phyloP scores from a whole-genome alignment of 2,888 invertebrate species.

The Drosophila macrothrix region DNA sequence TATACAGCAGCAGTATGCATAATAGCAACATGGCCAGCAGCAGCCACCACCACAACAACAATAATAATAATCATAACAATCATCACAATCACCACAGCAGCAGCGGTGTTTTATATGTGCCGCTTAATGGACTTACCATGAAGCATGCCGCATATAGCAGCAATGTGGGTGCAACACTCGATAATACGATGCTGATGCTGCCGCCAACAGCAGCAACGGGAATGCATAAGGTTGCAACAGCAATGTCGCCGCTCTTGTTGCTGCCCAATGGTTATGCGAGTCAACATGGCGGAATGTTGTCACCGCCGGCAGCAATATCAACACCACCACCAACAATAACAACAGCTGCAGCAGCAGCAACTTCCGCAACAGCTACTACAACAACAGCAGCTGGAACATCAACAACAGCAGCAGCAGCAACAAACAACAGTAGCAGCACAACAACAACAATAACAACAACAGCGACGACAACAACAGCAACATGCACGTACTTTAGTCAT shows the following conservation, averaged over 20 bases:
- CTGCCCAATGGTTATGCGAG: constrained; percentile 58
- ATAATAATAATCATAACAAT: constrained; percentile 18
- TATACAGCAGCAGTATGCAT: constrained; percentile 7
- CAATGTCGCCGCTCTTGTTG: constrained; percentile 44
- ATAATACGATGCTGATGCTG: constrained; percentile 45
- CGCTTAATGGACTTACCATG: constrained; percentile 59
- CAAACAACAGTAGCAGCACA: constrained; percentile 1
- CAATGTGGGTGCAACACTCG: constrained; percentile 45
- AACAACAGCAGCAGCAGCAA: constrained; percentile 4
- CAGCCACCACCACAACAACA: constrained; percentile 5
- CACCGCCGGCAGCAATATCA: constrained; percentile 54
- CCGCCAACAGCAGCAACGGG: constrained; percentile 18
- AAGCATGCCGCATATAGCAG: constrained; percentile 66
- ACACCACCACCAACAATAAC: constrained; percentile 14
- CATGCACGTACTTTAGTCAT: constrained; percentile 66
- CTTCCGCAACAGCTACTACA: constrained; percentile 21
- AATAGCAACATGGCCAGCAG: constrained; percentile 4
- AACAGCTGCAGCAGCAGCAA: constrained; percentile 6
- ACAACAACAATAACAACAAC: constrained; percentile 15
- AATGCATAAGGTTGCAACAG: constrained; percentile 33
- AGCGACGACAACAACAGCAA: constrained; percentile 27
- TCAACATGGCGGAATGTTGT: constrained; percentile 47
- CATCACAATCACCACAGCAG: constrained; percentile 29
- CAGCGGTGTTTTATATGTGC: constrained; percentile 65
- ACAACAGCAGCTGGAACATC: constrained; percentile 6